Evolutionary conservation across 2,888 invertebrate genomes (phyloP), one percentile per base, ranked within the genome.

Genomic region (Scrobipalpa atriplicella): DNA sequence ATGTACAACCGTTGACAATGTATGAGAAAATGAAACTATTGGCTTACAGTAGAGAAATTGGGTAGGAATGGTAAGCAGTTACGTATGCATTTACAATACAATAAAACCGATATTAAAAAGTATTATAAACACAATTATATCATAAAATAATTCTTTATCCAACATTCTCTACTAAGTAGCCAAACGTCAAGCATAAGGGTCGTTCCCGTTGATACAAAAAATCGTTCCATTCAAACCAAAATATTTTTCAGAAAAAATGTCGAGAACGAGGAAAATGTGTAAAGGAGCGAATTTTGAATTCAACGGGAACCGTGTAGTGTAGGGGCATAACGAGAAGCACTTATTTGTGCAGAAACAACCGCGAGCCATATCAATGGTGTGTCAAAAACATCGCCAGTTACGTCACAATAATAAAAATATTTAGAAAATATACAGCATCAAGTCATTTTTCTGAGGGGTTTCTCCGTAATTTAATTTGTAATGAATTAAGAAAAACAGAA

Each of bases 131-230:
- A 21, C 16, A 52, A 52, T 18, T 21, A 0, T 21, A 56, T 10
- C 9, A 10, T 54, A 8, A 38, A 13, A 62, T 47, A 8, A 29
- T 38, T 38, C 3, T 21, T 29, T 11, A 19, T 21, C 21, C 47
- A 43, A 62, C 43, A 47, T 13, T 64, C 64, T 64, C 52, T 54
- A 39, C 54, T 54, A 64, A 52, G 13, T 64, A 43, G 64, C 54
- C 64, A 64, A 64, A 52, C 52, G 29, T 64, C 29, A 64, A 64
- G 52, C 64, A 60, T 18, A 47, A 62, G 18, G 62, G 38, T 51
- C 41, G 62, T 52, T 52, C 29, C 56, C 58, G 47, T 63, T 18
- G 47, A 63, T 63, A 54, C 63, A 58, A 66, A 63, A 63, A 29
- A 39, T 54, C 63, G 18, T 63, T 66, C 54, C 47, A 19, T 41